phyloP scores from a whole-genome alignment of 2,113 vertebrate species.

The Ancistrus triradiatus region DNA sequence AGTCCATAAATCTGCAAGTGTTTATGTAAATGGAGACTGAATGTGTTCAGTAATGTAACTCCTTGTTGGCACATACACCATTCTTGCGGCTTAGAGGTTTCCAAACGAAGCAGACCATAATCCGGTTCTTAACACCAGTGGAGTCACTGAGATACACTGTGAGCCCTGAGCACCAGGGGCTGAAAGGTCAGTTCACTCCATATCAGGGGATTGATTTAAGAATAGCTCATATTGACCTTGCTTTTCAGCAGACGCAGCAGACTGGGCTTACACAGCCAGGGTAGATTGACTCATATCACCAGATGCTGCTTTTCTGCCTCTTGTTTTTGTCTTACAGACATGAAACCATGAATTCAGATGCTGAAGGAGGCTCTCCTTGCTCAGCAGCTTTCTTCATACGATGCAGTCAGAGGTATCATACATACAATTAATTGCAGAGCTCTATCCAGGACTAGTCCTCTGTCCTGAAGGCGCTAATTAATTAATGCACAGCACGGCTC shows the following conservation, averaged over 20 bases:
- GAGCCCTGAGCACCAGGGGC: background rate
- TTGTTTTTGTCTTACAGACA: too few relatives aligned
- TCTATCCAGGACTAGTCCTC: background rate
- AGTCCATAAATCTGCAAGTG: conserved; percentile 1
- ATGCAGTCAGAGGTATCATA: background rate
- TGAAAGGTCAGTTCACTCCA: conserved; percentile 1
- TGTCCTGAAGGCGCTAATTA: conserved; percentile 16
- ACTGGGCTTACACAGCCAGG: background rate
- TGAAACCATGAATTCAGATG: too few relatives aligned
- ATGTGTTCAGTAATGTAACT: conserved; percentile 17
- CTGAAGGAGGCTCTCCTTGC: background rate
- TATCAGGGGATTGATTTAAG: background rate
- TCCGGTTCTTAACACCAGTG: background rate
- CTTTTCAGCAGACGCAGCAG: background rate
- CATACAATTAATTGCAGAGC: background rate
- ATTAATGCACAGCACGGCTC: conserved; percentile 4
- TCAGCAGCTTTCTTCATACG: background rate
- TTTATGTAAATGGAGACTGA: conserved; percentile 24
- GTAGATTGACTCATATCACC: conserved; percentile 3
- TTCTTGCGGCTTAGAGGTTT: conserved; percentile 7
- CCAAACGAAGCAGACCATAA: conserved; percentile 11
- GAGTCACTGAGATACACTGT: background rate
- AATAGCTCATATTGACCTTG: background rate
- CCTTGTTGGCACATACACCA: background rate
- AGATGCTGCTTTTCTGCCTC: background rate